Percentiles rank a stretch among this genome's conserved stretches.
Conservation (phyloP, 2,888 invertebrate genomes). For the Steinernema scapterisci region DNA sequence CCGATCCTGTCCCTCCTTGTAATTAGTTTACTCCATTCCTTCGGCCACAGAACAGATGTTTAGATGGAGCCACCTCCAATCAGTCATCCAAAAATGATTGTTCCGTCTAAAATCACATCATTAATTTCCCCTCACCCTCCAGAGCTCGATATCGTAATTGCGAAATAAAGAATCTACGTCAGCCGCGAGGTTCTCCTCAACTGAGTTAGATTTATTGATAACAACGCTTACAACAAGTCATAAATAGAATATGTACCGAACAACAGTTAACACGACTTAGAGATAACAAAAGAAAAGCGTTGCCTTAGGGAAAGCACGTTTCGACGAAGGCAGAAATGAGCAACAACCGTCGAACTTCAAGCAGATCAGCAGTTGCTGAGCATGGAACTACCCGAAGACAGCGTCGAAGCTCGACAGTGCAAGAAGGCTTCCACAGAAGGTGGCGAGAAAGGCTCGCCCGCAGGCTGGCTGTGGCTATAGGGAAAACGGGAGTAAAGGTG, state of each 20-base stretch:
- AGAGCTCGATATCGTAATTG: background rate
- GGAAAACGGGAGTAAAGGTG: too few species aligned
- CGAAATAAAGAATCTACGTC: constrained; percentile 20
- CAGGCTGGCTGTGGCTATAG: too few species aligned
- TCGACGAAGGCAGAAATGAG: constrained; percentile 19
- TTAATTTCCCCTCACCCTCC: background rate
- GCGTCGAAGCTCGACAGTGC: constrained; percentile 7
- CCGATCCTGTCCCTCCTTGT: background rate
- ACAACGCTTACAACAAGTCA: constrained; percentile 27
- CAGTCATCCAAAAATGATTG: background rate
- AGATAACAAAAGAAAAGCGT: constrained; percentile 10
- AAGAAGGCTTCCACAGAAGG: too few species aligned
- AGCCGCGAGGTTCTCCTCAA: background rate
- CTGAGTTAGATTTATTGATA: constrained; percentile 10
- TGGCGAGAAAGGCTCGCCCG: too few species aligned
- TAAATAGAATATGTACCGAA: constrained; percentile 17
- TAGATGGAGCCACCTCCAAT: background rate
- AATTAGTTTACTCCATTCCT: background rate
- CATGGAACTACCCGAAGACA: background rate
- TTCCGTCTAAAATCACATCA: background rate
- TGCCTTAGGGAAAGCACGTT: background rate
- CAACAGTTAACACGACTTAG: constrained; percentile 24
- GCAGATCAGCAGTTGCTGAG: background rate
- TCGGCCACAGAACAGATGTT: background rate
- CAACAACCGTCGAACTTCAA: constrained; percentile 26